Evolutionary conservation across 2,888 invertebrate species (phyloP), one percentile per base, ranked within the genome.

Genomic region (Rhodophaea formosa): DNA sequence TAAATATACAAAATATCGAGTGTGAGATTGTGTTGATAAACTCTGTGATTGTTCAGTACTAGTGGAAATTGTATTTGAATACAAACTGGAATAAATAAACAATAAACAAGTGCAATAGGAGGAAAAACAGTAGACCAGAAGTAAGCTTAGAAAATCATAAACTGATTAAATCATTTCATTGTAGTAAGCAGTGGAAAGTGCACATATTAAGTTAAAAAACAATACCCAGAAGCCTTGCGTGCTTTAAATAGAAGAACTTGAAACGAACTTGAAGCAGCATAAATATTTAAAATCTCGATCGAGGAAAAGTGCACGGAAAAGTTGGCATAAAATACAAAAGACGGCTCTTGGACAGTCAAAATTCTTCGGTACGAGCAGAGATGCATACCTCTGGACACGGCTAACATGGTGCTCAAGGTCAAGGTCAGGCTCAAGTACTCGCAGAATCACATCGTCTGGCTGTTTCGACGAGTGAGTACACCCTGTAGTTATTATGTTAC

Each of bases 351-450:
- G 32, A 16, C 2, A 14, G 53, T 67, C 75, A 84, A 81, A 64
- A 84, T 83, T 72, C 74, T 84, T 12, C 78, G 84, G 0, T 85
- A 80, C 81, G 84, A 88, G 61, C 79, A 78, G 69, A 69, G 79
- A 88, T 89, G 90, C 70, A 83, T 86, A 53, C 86, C 87, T 29
- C 70, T 86, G 70, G 83, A 85, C 72, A 69, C 87, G 53, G 84
- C 87, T 68, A 86, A 79, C 78, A 93, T 93, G 93, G 92, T 93
- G 77, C 84, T 93, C 51, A 91, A 92, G 69, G 92, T 92, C 62
- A 93, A 93, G 76, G 88, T 93, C 62, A 87, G 91, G 60, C 84
- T 93, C 61, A 94, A 93, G 79, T 86, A 93, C 72, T 92, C 92
- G 53, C 90, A 92, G 61, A 91, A 92, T 68, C 92, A 92, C 68